phyloP scores from a whole-genome alignment of 1,140 invertebrate species.

The Hetaerina americana region DNA sequence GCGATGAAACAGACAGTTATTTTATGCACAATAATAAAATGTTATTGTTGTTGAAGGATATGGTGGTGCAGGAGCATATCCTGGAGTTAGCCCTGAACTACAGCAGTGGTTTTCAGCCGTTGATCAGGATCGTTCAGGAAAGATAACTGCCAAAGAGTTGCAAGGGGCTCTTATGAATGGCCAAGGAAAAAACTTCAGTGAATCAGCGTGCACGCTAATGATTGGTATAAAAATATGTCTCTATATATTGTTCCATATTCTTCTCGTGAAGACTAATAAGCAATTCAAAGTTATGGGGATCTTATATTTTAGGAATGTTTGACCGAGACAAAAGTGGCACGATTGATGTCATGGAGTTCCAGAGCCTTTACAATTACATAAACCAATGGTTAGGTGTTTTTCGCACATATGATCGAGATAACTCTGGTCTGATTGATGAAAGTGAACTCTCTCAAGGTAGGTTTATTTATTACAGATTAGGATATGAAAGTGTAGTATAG shows the following conservation, averaged over 20 bases:
- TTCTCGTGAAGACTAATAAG: neutral
- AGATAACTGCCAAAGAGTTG: conserved; percentile 65
- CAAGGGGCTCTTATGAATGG: conserved; percentile 71
- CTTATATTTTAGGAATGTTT: conserved; percentile 59
- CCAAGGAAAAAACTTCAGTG: conserved; percentile 72
- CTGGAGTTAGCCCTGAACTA: conserved; percentile 43
- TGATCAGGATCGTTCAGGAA: conserved; percentile 68
- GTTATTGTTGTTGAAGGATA: neutral
- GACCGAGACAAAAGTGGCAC: conserved; percentile 70
- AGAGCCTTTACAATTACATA: conserved; percentile 75
- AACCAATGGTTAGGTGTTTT: conserved; percentile 78
- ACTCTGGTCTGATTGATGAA: conserved; percentile 71
- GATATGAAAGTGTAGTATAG: too few relatives aligned
- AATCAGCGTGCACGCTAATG: conserved; percentile 76
- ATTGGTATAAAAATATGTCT: conserved; percentile 49
- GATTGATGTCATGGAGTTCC: conserved; percentile 78
- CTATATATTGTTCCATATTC: too few relatives aligned
- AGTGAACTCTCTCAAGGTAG: conserved; percentile 60
- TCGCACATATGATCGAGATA: conserved; percentile 65
- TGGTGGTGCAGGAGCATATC: neutral
- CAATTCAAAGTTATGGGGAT: neutral
- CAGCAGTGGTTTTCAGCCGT: conserved; percentile 72
- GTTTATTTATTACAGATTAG: too few relatives aligned
- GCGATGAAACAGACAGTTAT: too few relatives aligned
- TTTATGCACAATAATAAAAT: neutral